Evolutionary conservation across 2,888 invertebrate species (phyloP), one percentile per base, ranked within the genome.

Genomic region (Drosophila picticornis): DNA sequence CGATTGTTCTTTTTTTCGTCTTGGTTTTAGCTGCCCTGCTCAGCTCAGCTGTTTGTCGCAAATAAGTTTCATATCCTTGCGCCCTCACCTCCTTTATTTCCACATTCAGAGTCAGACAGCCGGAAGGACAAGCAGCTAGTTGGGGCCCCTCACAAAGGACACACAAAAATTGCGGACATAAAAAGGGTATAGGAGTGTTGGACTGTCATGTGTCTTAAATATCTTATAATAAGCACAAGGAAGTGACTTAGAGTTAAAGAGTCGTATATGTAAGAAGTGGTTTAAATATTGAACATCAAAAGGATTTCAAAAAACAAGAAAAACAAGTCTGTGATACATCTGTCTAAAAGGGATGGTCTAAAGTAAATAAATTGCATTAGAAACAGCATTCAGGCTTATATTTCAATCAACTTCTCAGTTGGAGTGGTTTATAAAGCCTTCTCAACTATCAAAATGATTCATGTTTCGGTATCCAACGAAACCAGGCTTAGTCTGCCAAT

Each of bases 21-120:
- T 78, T 72, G 75, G 73, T 72, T 75, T 79, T 74, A 55, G 67
- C 55, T 75, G 77, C 76, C 74, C 75, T 70, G 51, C 11, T 31
- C 40, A 40, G 67, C 85, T 65, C 85, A 88, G 84, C 84, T 85
- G 89, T 84, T 85, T 76, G 81, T 68, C 76, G 58, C 83, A 76
- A 88, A 82, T 82, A 84, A 59, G 74, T 71, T 69, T 73, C 61
- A 64, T 81, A 73, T 73, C 5, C 34, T 55, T 25, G 4, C 22
- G 2, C 36, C 27, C 32, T 16, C 48, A 6, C 51, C 19, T n/a
- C 19, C 29, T 19, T 32, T n/a, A 9, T n/a, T 29, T 11, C 2
- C 16, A 50, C 52, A 29, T 53, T 22, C 52, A 27, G 22, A 25
- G 46, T 46, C 36, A 27, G 55, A 55, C 55, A 13, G 38, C 4